These are phyloP conservation scores for Drosophila mettleri DNA, from an alignment of 2,888 invertebrate genomes.

Conservation along the genomic window DNA sequence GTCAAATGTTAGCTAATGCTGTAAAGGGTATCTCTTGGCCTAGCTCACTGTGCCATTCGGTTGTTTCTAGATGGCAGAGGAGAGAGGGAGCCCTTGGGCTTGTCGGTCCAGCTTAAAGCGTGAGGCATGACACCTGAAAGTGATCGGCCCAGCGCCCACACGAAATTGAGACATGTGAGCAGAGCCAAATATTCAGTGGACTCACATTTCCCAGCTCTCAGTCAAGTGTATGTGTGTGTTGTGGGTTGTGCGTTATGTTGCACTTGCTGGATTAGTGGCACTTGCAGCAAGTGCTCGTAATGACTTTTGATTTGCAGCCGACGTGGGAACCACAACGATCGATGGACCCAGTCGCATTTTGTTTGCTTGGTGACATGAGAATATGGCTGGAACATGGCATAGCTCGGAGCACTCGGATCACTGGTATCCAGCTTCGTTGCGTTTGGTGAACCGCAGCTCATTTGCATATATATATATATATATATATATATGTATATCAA, in stretches of 20 bases:
- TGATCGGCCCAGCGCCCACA: constrained; percentile 68
- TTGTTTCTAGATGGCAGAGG: not conserved
- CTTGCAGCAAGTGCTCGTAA: constrained; percentile 67
- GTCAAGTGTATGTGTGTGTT: constrained; percentile 47
- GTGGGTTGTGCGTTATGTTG: constrained; percentile 59
- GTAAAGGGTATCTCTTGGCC: not conserved
- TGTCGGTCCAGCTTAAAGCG: constrained; percentile 46
- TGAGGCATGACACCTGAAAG: constrained; percentile 71
- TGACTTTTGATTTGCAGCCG: constrained; percentile 79
- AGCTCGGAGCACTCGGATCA: constrained; percentile 1
- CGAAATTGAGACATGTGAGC: constrained; percentile 64
- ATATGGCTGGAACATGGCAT: constrained; percentile 21
- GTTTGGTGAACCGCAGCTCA: constrained; percentile 44
- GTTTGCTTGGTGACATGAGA: constrained; percentile 57
- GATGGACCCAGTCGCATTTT: constrained; percentile 29
- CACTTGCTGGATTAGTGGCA: constrained; percentile 73
- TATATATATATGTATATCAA: too few species aligned
- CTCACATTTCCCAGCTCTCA: constrained; percentile 47
- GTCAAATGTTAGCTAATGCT: too few species aligned
- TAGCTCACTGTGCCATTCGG: not conserved
- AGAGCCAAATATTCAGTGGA: constrained; percentile 10
- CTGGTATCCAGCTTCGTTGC: constrained; percentile 15
- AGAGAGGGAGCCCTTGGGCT: constrained; percentile 20
- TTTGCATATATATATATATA: constrained; percentile 75
- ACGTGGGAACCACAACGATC: constrained; percentile 56